These are phyloP conservation scores for Planiliza haematocheilus DNA, from an alignment of 2,113 vertebrate species.

Conservation along the genomic window DNA sequence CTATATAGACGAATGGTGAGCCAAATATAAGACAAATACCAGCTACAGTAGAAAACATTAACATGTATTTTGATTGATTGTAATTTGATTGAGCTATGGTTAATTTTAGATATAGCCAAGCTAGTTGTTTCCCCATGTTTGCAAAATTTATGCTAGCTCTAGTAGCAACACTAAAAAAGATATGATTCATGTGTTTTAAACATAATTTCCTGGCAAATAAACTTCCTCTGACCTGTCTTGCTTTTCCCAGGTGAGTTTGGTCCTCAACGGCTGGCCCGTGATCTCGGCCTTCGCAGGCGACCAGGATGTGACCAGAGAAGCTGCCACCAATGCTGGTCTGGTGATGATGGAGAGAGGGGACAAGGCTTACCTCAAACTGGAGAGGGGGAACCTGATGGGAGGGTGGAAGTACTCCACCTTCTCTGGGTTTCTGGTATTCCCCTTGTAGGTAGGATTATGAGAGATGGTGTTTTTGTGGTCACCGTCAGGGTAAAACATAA, in stretches of 20 bases:
- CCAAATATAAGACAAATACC: no score
- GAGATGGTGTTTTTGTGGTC: not conserved
- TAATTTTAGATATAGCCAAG: no score
- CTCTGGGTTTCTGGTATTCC: constrained; percentile 91
- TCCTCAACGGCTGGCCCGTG: constrained; percentile 88
- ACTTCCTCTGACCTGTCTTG: not conserved
- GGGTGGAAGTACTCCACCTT: constrained; percentile 93
- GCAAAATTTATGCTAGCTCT: no score
- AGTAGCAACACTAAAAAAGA: no score
- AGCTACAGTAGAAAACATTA: no score
- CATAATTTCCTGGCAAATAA: no score
- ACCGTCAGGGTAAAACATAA: not conserved
- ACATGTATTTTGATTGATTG: no score
- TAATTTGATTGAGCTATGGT: no score
- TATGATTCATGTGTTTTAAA: no score
- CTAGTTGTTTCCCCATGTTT: no score
- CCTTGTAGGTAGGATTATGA: constrained; percentile 74
- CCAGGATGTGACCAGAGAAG: constrained; percentile 90
- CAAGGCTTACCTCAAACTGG: constrained; percentile 89
- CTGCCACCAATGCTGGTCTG: constrained; percentile 88
- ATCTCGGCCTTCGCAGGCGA: constrained; percentile 90
- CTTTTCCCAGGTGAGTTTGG: constrained; percentile 85
- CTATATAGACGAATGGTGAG: no score
- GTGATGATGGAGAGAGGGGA: constrained; percentile 89
- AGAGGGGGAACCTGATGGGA: constrained; percentile 89